phyloP scores from a whole-genome alignment of 1,140 invertebrate genomes.

The Bombus polaris region DNA sequence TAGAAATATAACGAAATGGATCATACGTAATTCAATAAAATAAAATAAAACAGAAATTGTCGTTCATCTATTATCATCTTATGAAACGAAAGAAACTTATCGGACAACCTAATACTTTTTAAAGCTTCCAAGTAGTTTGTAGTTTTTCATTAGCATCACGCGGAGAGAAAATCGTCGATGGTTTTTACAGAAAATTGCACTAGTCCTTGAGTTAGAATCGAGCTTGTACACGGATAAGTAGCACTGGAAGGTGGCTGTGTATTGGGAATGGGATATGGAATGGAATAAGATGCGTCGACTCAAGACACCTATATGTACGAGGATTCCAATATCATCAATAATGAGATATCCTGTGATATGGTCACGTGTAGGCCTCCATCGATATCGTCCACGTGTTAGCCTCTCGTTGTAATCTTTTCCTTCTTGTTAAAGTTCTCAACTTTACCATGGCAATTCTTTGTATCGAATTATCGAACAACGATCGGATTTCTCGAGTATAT shows the following conservation, averaged over 20 bases:
- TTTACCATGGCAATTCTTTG: neutral
- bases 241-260: neutral
- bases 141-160: neutral
- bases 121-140: neutral
- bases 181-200: neutral
- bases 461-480: neutral
- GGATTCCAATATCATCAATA: constrained; percentile 11
- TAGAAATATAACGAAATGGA: too few species aligned
- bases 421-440: neutral
- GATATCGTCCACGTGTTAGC: neutral
- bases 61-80: too few species aligned
- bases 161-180: neutral
- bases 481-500: neutral
- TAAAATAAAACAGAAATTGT: too few species aligned
- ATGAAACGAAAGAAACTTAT: too few species aligned
- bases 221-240: neutral
- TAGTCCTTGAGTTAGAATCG: too few species aligned
- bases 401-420: neutral
- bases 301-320: too few species aligned
- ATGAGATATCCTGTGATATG: neutral
- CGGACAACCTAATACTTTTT: too few species aligned
- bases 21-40: too few species aligned
- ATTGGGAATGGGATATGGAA: neutral
- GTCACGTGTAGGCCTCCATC: neutral
- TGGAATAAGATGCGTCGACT: neutral